A percentile compares a stretch with the other conserved stretches of the same genome.
Conservation (phyloP, 2,113 vertebrate species). For the Prietella phreatophila region DNA sequence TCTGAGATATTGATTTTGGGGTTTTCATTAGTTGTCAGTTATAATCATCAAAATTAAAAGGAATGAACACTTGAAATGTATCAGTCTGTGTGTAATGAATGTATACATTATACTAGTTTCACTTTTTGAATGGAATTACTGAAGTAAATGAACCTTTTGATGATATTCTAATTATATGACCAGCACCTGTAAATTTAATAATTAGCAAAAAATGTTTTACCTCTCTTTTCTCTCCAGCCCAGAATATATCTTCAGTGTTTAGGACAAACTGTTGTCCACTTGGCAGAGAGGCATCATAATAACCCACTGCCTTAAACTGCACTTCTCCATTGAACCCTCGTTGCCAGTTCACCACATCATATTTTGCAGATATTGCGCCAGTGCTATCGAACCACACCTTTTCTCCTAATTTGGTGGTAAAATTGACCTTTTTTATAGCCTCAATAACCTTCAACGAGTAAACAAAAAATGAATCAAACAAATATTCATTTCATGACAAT, state of each 20-base stretch:
- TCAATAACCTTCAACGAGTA: conserved; percentile 53
- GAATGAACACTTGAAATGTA: no score
- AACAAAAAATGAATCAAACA: background rate
- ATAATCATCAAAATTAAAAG: no score
- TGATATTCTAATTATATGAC: no score
- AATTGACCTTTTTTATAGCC: conserved; percentile 62
- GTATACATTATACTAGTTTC: no score
- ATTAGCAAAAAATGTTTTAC: background rate
- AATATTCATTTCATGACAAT: no score
- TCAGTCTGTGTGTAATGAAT: no score
- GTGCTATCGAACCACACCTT: conserved; percentile 69
- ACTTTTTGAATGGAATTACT: no score
- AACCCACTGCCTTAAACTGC: conserved; percentile 69
- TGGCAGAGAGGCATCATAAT: conserved; percentile 69
- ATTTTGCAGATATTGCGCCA: conserved; percentile 65
- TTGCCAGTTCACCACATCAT: conserved; percentile 75
- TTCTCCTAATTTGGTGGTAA: conserved; percentile 63
- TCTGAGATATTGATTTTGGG: no score
- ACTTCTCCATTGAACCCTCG: conserved; percentile 54
- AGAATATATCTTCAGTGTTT: conserved; percentile 60
- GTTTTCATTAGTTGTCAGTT: no score
- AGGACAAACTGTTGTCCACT: conserved; percentile 64
- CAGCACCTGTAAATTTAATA: no score
- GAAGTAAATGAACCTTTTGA: no score
- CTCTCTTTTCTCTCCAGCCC: conserved; percentile 56